Percentiles rank a stretch among this genome's conserved stretches.
phyloP scores from a whole-genome alignment of 2,888 invertebrate species.

The Lithophane ornitopus region DNA sequence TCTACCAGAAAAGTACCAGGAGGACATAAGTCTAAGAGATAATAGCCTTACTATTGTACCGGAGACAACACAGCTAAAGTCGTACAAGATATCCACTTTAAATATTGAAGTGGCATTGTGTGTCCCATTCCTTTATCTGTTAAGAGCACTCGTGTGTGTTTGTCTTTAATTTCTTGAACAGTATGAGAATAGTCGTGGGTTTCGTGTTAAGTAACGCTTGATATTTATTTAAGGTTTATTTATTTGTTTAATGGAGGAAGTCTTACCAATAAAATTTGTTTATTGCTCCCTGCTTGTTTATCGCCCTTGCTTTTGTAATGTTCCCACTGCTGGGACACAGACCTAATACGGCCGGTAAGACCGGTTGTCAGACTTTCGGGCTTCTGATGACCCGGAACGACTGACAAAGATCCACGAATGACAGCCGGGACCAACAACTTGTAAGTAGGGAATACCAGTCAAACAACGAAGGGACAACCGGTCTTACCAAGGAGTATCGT shows the following conservation, averaged over 20 bases:
- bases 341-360: no score
- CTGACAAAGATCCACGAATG: no score
- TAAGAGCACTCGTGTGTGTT: slow-evolving; percentile 33
- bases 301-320: no score
- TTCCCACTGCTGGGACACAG: no score
- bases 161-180: slow-evolving; percentile 48
- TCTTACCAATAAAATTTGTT: not conserved
- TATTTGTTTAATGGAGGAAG: not conserved
- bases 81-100: slow-evolving; percentile 47
- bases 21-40: slow-evolving; percentile 8
- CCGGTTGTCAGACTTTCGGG: no score
- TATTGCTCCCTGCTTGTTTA: no score
- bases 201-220: not conserved
- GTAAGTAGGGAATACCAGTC: no score
- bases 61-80: slow-evolving; percentile 19
- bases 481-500: no score
- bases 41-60: slow-evolving; percentile 13
- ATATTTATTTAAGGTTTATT: slow-evolving; percentile 16
- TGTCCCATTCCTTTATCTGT: slow-evolving; percentile 44
- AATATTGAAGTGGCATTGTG: slow-evolving; percentile 49
- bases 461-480: no score
- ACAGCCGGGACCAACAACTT: no score
- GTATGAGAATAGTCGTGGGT: not conserved
- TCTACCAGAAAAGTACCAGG: not conserved
- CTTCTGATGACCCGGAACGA: no score